Conservation (phyloP, 2,888 invertebrate species). For the Latrodectus hesperus region DNA sequence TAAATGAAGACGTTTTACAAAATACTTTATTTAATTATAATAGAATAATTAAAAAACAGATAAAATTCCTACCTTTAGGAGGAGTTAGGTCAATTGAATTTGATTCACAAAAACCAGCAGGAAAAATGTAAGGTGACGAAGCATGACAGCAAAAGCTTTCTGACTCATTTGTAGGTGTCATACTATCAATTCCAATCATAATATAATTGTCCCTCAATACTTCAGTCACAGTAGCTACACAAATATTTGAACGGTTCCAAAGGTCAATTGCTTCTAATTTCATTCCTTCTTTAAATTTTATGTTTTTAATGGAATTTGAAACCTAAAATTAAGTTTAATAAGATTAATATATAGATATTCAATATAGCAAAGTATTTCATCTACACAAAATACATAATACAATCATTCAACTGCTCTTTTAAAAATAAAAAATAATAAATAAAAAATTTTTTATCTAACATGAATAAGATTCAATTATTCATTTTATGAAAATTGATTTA, state of each 20-base stretch:
- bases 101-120: slow-evolving; percentile 90
- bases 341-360: too few species aligned
- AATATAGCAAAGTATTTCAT: too few species aligned
- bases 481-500: too few species aligned
- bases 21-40: background rate
- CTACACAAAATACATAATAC: too few species aligned
- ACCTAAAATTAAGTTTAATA: slow-evolving; percentile 28
- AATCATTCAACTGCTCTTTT: too few species aligned
- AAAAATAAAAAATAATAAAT: too few species aligned
- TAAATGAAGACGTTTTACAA: background rate
- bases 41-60: background rate
- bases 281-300: slow-evolving; percentile 76
- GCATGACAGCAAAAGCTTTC: slow-evolving; percentile 99
- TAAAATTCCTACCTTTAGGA: slow-evolving; percentile 77
- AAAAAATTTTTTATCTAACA: too few species aligned
- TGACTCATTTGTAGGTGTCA: slow-evolving; percentile 81
- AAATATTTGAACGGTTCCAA: slow-evolving; percentile 92
- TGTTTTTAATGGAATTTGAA: slow-evolving; percentile 39
- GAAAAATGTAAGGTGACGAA: slow-evolving; percentile 84
- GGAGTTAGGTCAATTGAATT: slow-evolving; percentile 89
- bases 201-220: slow-evolving; percentile 93
- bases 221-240: slow-evolving; percentile 95
- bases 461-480: too few species aligned
- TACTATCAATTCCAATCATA: slow-evolving; percentile 97
- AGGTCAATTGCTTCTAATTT: slow-evolving; percentile 98